Evolutionary conservation across 2,113 vertebrate genomes (phyloP), one percentile per base, ranked within the genome.

Genomic region (Microcebus ravelobensis): DNA sequence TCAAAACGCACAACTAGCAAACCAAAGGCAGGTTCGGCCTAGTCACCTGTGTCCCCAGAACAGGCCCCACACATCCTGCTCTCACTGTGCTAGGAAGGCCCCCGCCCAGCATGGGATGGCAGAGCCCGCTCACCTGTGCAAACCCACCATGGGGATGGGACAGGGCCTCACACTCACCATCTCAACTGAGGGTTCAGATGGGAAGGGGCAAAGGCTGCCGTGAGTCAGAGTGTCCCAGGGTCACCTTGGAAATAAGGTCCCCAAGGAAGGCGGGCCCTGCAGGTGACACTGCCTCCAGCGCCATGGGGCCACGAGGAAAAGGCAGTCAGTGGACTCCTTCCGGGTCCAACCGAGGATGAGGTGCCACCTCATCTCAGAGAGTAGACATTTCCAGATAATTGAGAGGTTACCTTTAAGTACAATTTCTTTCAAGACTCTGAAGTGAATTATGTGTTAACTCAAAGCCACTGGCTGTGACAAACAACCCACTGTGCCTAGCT

Each of bases 351-450:
- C 79, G 4, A 18, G 25, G 13, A 21, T 6, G 2, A 21, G 29
- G 13, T 5, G 13, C 7, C 6, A 6, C 48, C 36, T 67, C 29
- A 7, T 18, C 50, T 10, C 8, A 8, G 36, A n/a, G 1, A 11
- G 8, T 2, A 27, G 31, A 27, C 20, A 48, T 4, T 21, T 34
- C 48, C 8, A 1, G 27, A 7, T 6, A 61, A 45, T 1, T 1
- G 15, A 57, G 42, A 13, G 5, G 18, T 39, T 8, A 45, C 5
- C 13, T 90, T 80, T 42, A 80, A 48, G n/a, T 5, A 57, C 73
- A 48, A 13, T 36, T 20, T n/a, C 65, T 31, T 34, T 12, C n/a
- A 79, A 57, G 11, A 48, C 15, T 52, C 61, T 23, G 27, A 29
- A 10, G 27, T 29, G 61, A 63, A 63, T 63, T 29, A 63, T 29